These are phyloP conservation scores for Eulemur coronatus DNA, from an alignment of 2,797 vertebrate genomes.

Conservation along the genomic window DNA sequence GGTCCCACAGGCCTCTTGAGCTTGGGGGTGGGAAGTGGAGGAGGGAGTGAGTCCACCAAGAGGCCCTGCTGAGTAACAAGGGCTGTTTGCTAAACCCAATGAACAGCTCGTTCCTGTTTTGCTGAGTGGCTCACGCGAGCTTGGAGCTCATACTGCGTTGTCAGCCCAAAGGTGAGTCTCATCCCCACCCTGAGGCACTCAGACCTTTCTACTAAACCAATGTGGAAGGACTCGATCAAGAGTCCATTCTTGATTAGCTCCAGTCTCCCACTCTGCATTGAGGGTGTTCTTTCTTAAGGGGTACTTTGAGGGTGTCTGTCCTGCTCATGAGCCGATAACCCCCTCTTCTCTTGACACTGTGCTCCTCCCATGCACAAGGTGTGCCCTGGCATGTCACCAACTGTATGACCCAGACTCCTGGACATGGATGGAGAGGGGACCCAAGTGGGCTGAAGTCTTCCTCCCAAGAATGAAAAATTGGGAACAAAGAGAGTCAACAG, in stretches of 20 bases:
- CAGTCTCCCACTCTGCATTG: too few species aligned
- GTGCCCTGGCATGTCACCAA: background rate
- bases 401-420: background rate
- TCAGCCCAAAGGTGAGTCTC: background rate
- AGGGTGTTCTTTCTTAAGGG: background rate
- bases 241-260: background rate
- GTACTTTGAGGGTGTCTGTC: background rate
- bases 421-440: background rate
- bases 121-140: background rate
- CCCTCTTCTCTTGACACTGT: background rate
- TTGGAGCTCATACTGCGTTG: background rate
- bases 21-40: too few species aligned
- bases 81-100: background rate
- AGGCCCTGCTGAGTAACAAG: accelerated
- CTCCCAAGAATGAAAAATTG: background rate
- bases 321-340: background rate
- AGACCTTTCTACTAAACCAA: background rate
- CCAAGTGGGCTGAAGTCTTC: background rate
- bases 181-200: accelerated
- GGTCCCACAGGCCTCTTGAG: accelerated
- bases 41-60: background rate
- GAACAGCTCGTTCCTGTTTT: background rate
- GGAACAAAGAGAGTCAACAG: background rate
- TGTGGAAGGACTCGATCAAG: background rate
- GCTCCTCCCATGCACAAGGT: background rate